Base-by-base conservation (phyloP, 2,113 vertebrate species). In the Cyanoramphus novaezelandiae region DNA sequence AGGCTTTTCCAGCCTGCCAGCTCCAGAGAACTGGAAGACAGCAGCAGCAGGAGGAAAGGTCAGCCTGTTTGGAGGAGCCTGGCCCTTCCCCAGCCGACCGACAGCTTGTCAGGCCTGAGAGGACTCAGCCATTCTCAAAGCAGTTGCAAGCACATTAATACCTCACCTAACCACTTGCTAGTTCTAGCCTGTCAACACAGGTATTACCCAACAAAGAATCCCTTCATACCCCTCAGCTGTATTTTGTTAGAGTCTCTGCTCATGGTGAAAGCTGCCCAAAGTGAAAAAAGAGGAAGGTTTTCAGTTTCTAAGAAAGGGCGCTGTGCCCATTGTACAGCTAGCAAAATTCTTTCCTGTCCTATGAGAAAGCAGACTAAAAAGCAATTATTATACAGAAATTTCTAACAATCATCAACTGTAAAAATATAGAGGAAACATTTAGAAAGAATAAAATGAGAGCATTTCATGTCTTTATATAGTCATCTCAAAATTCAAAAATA, bases 191-290 rank as follows among this genome's bases (percentile, higher is more conserved):
- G 2, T 28, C 8, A 1, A 35, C 75, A 59, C 16, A 23, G 5
- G 6, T 41, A 28, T 75, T 49, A 24, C 12, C 21, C 57, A 50
- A 12, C 17, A 35, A 75, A n/a, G 3, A 39, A 63, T 5, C 23
- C 20, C 41, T 82, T 47, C 0, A 0, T 19, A 49, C 4, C 3
- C 6, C 21, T 59, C 31, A 33, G 11, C 1, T 46, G 6, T 20
- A 52, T 29, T 52, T 60, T 60, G 39, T 17, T 85, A 43, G 13
- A 46, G 13, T 43, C 59, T 72, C 46, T 53, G 39, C 39, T 83
- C 33, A 17, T 1, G 1, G 44, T 20, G 14, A 88, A 63, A 75
- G 31, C 14, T 55, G 39, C 12, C 17, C 13, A 53, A 68, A 77
- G 28, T 7, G 6, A 80, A 28, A 8, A 21, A 60, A 89, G 16